phyloP scores from a whole-genome alignment of 2,888 invertebrate genomes.

The Mimumesa dahlbomi region DNA sequence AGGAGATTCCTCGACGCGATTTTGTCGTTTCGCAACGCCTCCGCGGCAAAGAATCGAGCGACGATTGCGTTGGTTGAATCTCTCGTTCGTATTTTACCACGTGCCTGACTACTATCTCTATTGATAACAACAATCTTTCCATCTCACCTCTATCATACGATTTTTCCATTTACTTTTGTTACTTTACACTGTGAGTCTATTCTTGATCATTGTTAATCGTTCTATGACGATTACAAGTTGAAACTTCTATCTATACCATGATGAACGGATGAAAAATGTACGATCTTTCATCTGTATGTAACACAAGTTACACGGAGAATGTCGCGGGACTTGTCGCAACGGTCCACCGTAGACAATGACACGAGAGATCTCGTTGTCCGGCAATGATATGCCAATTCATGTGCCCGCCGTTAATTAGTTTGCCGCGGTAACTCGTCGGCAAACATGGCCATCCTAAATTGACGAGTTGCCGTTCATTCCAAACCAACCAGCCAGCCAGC shows the following conservation, averaged over 20 bases:
- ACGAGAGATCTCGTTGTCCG: background rate
- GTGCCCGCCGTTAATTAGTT: constrained; percentile 40
- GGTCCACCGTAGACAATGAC: background rate
- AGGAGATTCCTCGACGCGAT: constrained; percentile 56
- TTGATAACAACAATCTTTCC: too few relatives aligned
- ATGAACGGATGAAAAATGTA: too few relatives aligned
- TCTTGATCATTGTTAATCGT: too few relatives aligned
- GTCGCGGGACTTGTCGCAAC: too few relatives aligned
- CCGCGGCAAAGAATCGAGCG: constrained; percentile 9
- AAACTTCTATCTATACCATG: too few relatives aligned
- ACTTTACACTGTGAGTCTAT: too few relatives aligned
- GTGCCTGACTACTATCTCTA: too few relatives aligned
- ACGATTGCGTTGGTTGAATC: constrained; percentile 13
- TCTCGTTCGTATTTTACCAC: too few relatives aligned
- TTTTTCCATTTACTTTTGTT: background rate
- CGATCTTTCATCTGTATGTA: too few relatives aligned
- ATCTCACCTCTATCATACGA: background rate
- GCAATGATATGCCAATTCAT: constrained; percentile 26
- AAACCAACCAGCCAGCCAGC: too few relatives aligned
- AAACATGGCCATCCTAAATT: constrained; percentile 37
- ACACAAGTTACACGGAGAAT: too few relatives aligned
- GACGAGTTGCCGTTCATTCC: constrained; percentile 63
- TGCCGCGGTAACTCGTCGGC: constrained; percentile 32
- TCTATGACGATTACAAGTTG: too few relatives aligned
- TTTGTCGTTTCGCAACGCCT: constrained; percentile 23